phyloP scores from a whole-genome alignment of 2,113 vertebrate species.

The Eonycteris spelaea region DNA sequence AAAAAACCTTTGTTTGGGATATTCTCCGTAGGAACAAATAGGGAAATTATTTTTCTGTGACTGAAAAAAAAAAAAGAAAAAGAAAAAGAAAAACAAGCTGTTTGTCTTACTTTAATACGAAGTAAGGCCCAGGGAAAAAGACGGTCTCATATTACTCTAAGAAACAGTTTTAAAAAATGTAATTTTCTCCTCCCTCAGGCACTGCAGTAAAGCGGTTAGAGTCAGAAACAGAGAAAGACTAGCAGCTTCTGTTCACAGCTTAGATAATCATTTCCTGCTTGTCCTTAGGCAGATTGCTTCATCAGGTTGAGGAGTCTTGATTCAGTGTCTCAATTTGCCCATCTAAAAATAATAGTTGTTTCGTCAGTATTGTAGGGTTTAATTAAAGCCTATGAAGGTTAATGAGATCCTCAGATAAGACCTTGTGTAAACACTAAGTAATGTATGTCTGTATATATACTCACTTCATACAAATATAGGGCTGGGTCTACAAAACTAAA shows the following conservation, averaged over 20 bases:
- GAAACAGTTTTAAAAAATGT: conserved; percentile 3
- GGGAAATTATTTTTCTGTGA: conserved; percentile 10
- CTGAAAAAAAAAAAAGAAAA: background rate
- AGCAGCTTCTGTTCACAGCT: background rate
- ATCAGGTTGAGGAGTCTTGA: conserved; percentile 49
- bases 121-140: background rate
- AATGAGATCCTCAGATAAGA: conserved; percentile 72
- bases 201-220: background rate
- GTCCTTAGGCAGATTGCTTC: conserved; percentile 64
- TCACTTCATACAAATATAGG: background rate
- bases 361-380: conserved; percentile 54
- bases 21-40: background rate
- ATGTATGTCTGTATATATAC: background rate
- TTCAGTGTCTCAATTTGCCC: conserved; percentile 66
- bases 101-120: background rate
- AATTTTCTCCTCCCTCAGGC: conserved; percentile 63
- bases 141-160: background rate
- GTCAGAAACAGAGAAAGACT: background rate
- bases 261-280: conserved; percentile 63
- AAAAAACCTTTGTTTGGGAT: conserved; percentile 36
- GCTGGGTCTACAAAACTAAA: background rate
- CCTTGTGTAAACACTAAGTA: conserved; percentile 42
- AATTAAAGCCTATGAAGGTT: conserved; percentile 60
- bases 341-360: conserved; percentile 65
- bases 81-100: background rate